Evolutionary conservation across 2,888 invertebrate species (phyloP).

Genomic region (Hartigia nigra): DNA sequence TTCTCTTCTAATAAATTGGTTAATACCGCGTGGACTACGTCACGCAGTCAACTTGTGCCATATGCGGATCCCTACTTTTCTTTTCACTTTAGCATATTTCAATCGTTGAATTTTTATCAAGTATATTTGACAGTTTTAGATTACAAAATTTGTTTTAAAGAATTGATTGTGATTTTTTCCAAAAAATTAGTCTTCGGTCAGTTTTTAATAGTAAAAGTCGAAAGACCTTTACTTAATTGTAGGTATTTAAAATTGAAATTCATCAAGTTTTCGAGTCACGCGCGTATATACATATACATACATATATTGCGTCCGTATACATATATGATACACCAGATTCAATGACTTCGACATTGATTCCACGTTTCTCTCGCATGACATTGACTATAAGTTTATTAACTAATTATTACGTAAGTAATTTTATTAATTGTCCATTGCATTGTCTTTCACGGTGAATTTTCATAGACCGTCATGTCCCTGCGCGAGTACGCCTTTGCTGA

Average conservation of each 20-base stretch:
- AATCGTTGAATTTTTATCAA: background rate
- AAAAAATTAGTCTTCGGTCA: background rate
- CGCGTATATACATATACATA: background rate
- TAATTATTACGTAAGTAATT: background rate
- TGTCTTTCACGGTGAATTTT: background rate
- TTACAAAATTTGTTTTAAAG: background rate
- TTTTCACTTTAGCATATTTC: background rate
- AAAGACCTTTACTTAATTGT: background rate
- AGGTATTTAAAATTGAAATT: background rate
- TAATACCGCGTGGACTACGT: conserved; percentile 32
- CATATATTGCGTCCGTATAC: background rate
- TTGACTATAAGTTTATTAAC: background rate
- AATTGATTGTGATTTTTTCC: background rate
- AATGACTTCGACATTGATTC: background rate
- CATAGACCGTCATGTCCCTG: conserved; percentile 12
- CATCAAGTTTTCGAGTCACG: background rate
- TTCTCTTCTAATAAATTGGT: conserved; percentile 43
- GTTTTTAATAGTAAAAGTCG: background rate
- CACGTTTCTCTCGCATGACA: background rate
- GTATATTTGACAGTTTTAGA: background rate
- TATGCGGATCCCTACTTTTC: conserved; percentile 9
- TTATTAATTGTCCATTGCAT: background rate
- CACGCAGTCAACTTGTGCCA: conserved; percentile 32
- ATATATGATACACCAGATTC: background rate
- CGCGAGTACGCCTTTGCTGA: conserved; percentile 28